Percentiles rank a stretch among this genome's conserved stretches.
Conservation (phyloP, 2,797 vertebrate genomes). For the Xenentodon cancila region DNA sequence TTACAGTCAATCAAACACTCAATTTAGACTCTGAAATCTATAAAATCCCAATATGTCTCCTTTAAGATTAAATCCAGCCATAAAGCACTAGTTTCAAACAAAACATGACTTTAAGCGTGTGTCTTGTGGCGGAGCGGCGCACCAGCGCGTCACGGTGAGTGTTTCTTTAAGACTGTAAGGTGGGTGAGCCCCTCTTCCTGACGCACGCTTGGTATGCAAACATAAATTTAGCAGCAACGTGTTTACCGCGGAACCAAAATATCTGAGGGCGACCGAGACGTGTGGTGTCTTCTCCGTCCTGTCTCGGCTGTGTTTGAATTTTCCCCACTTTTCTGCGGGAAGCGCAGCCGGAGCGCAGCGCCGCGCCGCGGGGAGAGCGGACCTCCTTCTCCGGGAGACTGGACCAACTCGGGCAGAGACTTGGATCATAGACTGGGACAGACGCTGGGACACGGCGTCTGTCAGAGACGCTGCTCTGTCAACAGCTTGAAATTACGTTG, state of each 20-base stretch:
- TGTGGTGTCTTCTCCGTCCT: conserved; percentile 69
- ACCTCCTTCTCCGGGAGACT: conserved; percentile 29
- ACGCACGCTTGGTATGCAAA: conserved; percentile 81
- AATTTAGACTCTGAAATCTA: no score
- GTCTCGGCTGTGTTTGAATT: conserved; percentile 47
- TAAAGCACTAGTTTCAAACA: background rate
- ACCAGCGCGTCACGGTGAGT: conserved; percentile 52
- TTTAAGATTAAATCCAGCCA: no score
- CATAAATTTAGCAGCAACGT: conserved; percentile 86
- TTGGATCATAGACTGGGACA: conserved; percentile 12
- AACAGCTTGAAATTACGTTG: conserved; percentile 18
- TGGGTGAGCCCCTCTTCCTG: conserved; percentile 80
- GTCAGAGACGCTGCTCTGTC: conserved; percentile 11
- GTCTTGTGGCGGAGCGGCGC: conserved; percentile 8
- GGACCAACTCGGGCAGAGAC: conserved; percentile 26
- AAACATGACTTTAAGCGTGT: conserved; percentile 29
- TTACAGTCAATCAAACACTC: no score
- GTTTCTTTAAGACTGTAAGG: conserved; percentile 86
- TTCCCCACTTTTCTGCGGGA: conserved; percentile 11
- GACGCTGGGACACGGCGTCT: no score
- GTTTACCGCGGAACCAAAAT: conserved; percentile 76
- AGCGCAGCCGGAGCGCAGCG: conserved; percentile 47
- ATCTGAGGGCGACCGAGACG: conserved; percentile 68
- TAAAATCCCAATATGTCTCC: no score
- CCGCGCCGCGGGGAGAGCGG: conserved; percentile 27